Evolutionary conservation across 1,140 invertebrate genomes (phyloP).

Genomic region (Drosophila sp.): DNA sequence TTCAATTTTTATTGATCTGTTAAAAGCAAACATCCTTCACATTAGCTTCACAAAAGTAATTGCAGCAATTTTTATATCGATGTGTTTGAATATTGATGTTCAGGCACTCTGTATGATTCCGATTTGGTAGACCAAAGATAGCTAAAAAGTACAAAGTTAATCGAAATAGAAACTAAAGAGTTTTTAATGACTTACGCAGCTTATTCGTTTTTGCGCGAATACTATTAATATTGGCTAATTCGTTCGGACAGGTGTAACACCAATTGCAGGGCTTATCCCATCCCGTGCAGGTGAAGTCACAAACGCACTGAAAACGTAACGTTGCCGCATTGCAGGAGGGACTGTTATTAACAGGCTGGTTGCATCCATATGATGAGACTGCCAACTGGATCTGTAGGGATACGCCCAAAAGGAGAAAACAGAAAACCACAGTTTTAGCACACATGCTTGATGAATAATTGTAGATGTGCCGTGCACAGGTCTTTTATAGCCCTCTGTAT

Average conservation of each 20-base stretch:
- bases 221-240: constrained; percentile 20
- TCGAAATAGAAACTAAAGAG: too few species aligned
- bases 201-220: constrained; percentile 10
- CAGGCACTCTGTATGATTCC: constrained; percentile 21
- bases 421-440: neutral
- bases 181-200: constrained; percentile 18
- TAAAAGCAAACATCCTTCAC: constrained; percentile 34
- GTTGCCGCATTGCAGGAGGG: neutral
- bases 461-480: neutral
- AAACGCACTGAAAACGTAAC: constrained; percentile 31
- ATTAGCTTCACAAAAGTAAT: constrained; percentile 22
- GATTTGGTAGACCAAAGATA: constrained; percentile 13
- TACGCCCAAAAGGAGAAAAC: neutral
- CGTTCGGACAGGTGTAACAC: constrained; percentile 24
- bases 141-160: neutral
- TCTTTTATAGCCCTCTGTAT: constrained; percentile 4
- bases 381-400: neutral
- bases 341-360: neutral
- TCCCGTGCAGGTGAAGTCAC: constrained; percentile 45
- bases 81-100: constrained; percentile 31
- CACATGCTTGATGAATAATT: neutral
- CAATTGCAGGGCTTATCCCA: constrained; percentile 52
- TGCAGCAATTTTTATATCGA: constrained; percentile 28
- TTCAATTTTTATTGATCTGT: constrained; percentile 1
- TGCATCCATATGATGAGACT: constrained; percentile 1